Evolutionary conservation across 1,140 invertebrate genomes (phyloP).

Genomic region (Marisa cornuarietis): DNA sequence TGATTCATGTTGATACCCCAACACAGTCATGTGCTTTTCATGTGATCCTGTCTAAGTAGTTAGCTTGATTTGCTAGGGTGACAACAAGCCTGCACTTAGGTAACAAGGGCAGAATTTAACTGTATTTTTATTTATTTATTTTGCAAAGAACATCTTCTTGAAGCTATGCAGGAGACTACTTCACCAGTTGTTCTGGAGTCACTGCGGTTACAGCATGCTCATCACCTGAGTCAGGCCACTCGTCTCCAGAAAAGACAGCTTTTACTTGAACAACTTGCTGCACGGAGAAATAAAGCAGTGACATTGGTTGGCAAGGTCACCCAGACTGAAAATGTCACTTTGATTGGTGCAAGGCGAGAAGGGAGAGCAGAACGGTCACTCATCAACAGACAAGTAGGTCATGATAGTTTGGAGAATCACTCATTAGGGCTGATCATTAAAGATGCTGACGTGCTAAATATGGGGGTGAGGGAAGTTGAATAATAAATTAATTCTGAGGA

Average conservation of each 20-base stretch:
- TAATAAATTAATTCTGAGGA: too few relatives aligned
- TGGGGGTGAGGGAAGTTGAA: too few relatives aligned
- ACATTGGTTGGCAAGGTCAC: conserved; percentile 24
- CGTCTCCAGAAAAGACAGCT: conserved; percentile 30
- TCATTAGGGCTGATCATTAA: too few relatives aligned
- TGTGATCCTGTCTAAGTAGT: too few relatives aligned
- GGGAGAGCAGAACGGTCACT: neutral
- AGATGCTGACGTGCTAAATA: too few relatives aligned
- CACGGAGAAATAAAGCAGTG: conserved; percentile 22
- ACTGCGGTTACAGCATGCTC: conserved; percentile 41
- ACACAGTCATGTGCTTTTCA: too few relatives aligned
- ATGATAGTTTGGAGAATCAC: too few relatives aligned
- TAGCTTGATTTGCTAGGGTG: too few relatives aligned
- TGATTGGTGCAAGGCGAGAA: neutral
- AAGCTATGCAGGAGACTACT: conserved; percentile 34
- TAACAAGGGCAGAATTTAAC: neutral
- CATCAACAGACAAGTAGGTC: conserved; percentile 12
- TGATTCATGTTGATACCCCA: too few relatives aligned
- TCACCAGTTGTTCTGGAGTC: conserved; percentile 42
- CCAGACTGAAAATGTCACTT: conserved; percentile 33
- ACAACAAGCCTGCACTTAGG: neutral
- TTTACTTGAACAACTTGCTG: conserved; percentile 23
- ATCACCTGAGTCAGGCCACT: conserved; percentile 41
- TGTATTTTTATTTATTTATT: neutral
- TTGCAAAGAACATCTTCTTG: conserved; percentile 43